Evolutionary conservation across 1,140 invertebrate species (phyloP).

Genomic region (Drosophila lacertosa): DNA sequence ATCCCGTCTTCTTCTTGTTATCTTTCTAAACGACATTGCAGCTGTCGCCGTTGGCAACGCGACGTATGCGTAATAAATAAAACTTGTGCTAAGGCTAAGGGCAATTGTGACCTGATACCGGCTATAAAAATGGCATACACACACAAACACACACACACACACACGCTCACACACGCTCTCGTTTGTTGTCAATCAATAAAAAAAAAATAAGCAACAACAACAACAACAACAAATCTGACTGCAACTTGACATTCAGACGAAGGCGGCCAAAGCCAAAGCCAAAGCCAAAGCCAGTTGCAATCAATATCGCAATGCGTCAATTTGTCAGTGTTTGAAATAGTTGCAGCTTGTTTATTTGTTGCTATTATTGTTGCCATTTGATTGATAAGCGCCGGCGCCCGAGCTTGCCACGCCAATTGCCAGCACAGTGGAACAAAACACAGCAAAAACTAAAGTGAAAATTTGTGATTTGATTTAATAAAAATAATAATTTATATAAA

Average conservation of each 20-base stretch:
- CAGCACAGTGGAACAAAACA: not conserved
- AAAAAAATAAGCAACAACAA: conserved; percentile 25
- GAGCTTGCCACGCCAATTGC: conserved; percentile 6
- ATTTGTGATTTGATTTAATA: not conserved
- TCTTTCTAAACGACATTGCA: conserved; percentile 12
- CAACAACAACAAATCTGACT: conserved; percentile 54
- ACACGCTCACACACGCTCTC: not conserved
- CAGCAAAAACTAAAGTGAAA: not conserved
- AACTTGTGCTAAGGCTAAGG: conserved; percentile 68
- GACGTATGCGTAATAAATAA: conserved; percentile 77
- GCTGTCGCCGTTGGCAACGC: conserved; percentile 47
- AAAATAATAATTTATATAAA: too few relatives aligned
- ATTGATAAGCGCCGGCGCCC: conserved; percentile 53
- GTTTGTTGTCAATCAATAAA: conserved; percentile 66
- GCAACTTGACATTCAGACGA: conserved; percentile 76
- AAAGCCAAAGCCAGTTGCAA: conserved; percentile 52
- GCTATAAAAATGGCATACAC: conserved; percentile 20
- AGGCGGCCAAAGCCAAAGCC: conserved; percentile 50
- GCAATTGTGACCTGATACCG: conserved; percentile 61
- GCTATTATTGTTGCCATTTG: conserved; percentile 63
- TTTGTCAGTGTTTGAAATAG: conserved; percentile 57
- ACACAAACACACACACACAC: conserved; percentile 5
- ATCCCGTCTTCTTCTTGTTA: not conserved
- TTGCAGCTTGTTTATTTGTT: conserved; percentile 71
- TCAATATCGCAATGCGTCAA: conserved; percentile 77